Evolutionary conservation across 1,140 invertebrate genomes (phyloP).

Genomic region (Conopomorpha cramerella): DNA sequence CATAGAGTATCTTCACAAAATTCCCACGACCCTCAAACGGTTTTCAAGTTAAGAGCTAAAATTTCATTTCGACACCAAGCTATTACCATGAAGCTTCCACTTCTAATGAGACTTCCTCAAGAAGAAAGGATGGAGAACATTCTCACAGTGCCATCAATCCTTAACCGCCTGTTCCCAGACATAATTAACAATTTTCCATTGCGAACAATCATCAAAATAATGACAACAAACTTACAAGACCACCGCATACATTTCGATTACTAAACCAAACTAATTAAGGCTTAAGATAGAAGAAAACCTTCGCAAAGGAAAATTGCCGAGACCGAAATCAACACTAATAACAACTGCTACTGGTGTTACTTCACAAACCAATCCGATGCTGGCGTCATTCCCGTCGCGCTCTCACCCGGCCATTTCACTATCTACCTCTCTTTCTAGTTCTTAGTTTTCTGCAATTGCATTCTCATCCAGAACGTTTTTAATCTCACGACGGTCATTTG

Average conservation of each 20-base stretch:
- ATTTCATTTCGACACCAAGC: no score
- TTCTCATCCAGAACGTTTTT: conserved; percentile 1
- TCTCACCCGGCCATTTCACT: conserved; percentile 11
- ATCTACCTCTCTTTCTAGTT: conserved; percentile 15
- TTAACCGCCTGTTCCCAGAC: no score
- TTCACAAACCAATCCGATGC: neutral
- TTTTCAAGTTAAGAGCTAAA: no score
- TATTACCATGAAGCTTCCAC: no score
- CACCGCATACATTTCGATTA: conserved; percentile 38
- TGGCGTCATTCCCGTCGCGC: conserved; percentile 21
- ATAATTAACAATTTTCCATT: no score
- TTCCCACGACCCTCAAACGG: no score
- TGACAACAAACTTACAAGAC: conserved; percentile 23
- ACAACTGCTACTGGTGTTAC: conserved; percentile 35
- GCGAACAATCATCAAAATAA: conserved; percentile 29
- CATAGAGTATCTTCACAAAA: no score
- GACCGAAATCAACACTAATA: conserved; percentile 39
- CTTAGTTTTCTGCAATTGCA: conserved; percentile 6
- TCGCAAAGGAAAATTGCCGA: conserved; percentile 9
- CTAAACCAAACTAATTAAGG: conserved; percentile 33
- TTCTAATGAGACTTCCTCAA: no score
- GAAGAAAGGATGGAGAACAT: no score
- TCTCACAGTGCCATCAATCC: no score
- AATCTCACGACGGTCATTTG: no score
- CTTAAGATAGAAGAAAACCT: conserved; percentile 15